These are phyloP conservation scores for Percopsis omiscomaycus DNA, from an alignment of 2,797 vertebrate genomes.

Conservation along the genomic window DNA sequence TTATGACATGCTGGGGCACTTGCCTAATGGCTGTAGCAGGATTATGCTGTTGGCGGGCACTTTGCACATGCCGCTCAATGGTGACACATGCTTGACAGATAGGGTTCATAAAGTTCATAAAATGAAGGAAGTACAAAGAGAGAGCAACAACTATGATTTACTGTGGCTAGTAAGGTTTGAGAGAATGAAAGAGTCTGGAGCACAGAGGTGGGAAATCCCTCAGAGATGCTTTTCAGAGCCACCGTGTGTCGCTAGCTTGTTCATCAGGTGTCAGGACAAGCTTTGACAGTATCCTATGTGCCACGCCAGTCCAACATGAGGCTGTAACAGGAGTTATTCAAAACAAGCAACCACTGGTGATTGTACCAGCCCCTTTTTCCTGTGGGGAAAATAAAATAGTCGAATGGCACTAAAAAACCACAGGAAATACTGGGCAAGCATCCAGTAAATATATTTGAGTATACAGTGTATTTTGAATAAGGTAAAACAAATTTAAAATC, in stretches of 20 bases:
- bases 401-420: slow-evolving; percentile 20
- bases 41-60: slow-evolving; percentile 11
- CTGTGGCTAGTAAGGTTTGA: slow-evolving; percentile 32
- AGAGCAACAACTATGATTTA: slow-evolving; percentile 45
- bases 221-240: slow-evolving; percentile 3
- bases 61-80: neutral
- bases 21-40: slow-evolving; percentile 29
- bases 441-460: slow-evolving; percentile 24
- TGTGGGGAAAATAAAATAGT: slow-evolving; percentile 28
- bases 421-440: slow-evolving; percentile 44
- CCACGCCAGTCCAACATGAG: slow-evolving; percentile 4
- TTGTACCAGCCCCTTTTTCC: slow-evolving; percentile 22
- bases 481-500: slow-evolving; percentile 45
- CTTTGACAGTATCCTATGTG: neutral
- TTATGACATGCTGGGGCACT: slow-evolving; percentile 36
- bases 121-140: slow-evolving; percentile 35
- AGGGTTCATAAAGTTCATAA: slow-evolving; percentile 46
- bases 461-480: slow-evolving; percentile 14
- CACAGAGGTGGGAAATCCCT: slow-evolving; percentile 3
- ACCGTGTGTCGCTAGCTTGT: neutral
- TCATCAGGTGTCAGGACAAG: slow-evolving; percentile 4
- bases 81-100: slow-evolving; percentile 28
- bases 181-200: slow-evolving; percentile 13
- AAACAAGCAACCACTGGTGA: slow-evolving; percentile 11
- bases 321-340: slow-evolving; percentile 15